phyloP scores from a whole-genome alignment of 2,113 vertebrate species.

The Dicaeum eximium region DNA sequence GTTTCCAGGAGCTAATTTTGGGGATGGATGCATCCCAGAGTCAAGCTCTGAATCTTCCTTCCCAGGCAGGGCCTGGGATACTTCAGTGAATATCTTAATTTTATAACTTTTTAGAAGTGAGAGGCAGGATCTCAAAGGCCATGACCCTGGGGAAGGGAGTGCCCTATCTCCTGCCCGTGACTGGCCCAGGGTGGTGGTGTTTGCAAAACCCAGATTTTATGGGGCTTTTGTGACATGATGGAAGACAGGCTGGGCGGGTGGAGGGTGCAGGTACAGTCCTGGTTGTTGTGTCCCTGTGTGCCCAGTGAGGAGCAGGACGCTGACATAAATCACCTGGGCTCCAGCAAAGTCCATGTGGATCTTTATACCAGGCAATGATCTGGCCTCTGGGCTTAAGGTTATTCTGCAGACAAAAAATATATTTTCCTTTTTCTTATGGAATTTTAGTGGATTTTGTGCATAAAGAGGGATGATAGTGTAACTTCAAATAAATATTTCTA shows the following conservation, averaged over 20 bases:
- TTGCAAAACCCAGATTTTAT: conserved; percentile 53
- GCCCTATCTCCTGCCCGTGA: conserved; percentile 14
- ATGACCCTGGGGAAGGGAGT: conserved; percentile 25
- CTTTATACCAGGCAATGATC: background rate
- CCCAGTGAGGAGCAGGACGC: background rate
- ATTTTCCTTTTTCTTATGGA: background rate
- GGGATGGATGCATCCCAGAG: background rate
- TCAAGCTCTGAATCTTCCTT: background rate
- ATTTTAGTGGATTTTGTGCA: background rate
- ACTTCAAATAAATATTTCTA: background rate
- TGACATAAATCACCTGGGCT: background rate
- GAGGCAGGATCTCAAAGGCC: background rate
- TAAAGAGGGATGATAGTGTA: background rate
- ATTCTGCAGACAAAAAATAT: background rate
- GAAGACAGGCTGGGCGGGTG: background rate
- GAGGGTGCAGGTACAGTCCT: background rate
- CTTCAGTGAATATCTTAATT: background rate
- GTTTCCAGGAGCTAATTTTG: background rate
- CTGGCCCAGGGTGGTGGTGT: conserved; percentile 18
- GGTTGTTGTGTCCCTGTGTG: background rate
- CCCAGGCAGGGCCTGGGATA: background rate
- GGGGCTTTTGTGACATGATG: conserved; percentile 13
- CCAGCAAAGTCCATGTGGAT: accelerated
- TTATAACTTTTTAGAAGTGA: conserved; percentile 34
- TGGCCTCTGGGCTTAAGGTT: background rate